Base-by-base conservation (phyloP, 2,888 invertebrate genomes). In the Sylvicola cinctus region DNA sequence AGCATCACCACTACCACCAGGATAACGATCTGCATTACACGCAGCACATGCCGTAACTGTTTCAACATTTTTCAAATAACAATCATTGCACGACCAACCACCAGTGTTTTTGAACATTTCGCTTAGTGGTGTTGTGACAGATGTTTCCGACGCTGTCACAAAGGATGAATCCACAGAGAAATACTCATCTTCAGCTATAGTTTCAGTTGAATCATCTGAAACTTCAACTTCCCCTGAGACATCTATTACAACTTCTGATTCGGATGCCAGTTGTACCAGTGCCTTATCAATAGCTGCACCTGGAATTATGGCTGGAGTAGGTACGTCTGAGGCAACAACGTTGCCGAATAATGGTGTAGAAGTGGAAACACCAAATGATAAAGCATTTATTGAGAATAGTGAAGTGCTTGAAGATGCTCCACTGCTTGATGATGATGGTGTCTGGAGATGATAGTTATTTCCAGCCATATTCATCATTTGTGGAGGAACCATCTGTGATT, bases 21-120 rank as follows among this genome's bases (percentile, higher is more conserved):
- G n/a, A n/a, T n/a, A n/a, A 43, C 64, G 68, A 1, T 66, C 58
- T 1, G 53, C 48, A 35, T 64, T 61, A 45, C 75, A 76, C 3
- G 70, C 62, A 2, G 60, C 44, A 44, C 75, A 76, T 36, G 61
- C 54, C 2, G 42, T 8, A 8, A 11, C 50, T 17, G 52, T 50
- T 1, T 41, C 44, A 6, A 49, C 49, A 42, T 70, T 70, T 10
- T 49, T 44, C 10, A 59, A 52, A 31, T 61, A 61, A 43, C 70
- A 70, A 12, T 38, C 43, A 2, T 45, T 40, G 37, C 69, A 69
- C 30, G 57, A 53, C 68, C 68, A 68, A n/a, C n/a, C n/a, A n/a
- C n/a, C n/a, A n/a, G n/a, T n/a, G n/a, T n/a, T n/a, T n/a, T n/a
- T n/a, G n/a, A n/a, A n/a, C n/a, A n/a, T n/a, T n/a, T n/a, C n/a